phyloP scores from a whole-genome alignment of 2,888 invertebrate genomes.

The Pterostichus madidus region DNA sequence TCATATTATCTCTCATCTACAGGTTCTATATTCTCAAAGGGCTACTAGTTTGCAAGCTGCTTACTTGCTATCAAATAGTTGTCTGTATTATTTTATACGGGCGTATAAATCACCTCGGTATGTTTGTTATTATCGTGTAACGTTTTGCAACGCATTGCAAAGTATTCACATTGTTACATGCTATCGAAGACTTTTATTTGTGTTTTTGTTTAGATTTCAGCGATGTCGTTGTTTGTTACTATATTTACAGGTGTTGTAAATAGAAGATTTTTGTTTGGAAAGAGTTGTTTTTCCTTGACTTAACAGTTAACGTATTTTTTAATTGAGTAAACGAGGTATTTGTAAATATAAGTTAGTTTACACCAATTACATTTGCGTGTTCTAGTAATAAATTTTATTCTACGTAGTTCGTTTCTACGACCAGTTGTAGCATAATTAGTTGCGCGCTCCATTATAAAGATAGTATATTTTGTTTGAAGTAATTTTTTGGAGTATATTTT shows the following conservation, averaged over 20 bases:
- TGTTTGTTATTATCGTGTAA: neutral
- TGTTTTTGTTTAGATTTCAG: constrained; percentile 27
- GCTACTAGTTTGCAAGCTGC: too few species aligned
- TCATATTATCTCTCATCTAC: too few species aligned
- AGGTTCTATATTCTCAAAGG: too few species aligned
- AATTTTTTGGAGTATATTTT: too few species aligned
- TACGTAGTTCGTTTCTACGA: too few species aligned
- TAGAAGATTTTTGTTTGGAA: constrained; percentile 45
- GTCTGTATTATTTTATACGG: constrained; percentile 8
- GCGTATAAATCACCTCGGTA: neutral
- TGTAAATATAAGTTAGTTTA: constrained; percentile 47
- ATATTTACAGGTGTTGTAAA: constrained; percentile 51
- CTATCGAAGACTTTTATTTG: constrained; percentile 40
- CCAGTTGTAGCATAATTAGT: too few species aligned
- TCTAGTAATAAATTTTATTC: constrained; percentile 22
- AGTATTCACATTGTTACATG: constrained; percentile 26
- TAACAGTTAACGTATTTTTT: constrained; percentile 48
- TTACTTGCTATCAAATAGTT: too few species aligned
- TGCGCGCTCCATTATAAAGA: too few species aligned
- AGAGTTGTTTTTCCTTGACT: constrained; percentile 52
- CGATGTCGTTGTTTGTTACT: constrained; percentile 30
- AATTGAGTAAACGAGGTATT: constrained; percentile 39
- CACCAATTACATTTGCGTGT: constrained; percentile 29
- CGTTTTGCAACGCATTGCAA: constrained; percentile 42
- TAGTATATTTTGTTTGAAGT: too few species aligned